Evolutionary conservation across 2,797 vertebrate genomes (phyloP).

Genomic region (Macroramphosus scolopax): DNA sequence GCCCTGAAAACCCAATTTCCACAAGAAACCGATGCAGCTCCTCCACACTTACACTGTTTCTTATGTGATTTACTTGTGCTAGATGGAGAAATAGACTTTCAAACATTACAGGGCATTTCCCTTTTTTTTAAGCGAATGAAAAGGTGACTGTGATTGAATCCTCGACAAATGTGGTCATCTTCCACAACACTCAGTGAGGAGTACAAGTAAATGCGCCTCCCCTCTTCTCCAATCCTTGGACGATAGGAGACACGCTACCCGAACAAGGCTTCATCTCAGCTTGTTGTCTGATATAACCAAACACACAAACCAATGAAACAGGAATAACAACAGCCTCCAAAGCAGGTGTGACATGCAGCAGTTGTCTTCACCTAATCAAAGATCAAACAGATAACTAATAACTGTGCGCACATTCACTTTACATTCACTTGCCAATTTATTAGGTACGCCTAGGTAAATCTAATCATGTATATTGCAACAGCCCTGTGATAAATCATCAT

Average conservation of each 20-base stretch:
- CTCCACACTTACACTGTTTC: conserved; percentile 7
- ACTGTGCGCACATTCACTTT: too few species aligned
- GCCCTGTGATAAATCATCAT: too few species aligned
- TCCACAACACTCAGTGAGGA: conserved; percentile 8
- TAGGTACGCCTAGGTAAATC: too few species aligned
- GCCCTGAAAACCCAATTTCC: conserved; percentile 57
- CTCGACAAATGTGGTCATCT: conserved; percentile 1
- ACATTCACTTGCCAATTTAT: too few species aligned
- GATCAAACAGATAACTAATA: too few species aligned
- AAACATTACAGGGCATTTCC: conserved; percentile 24
- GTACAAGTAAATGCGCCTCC: conserved; percentile 1
- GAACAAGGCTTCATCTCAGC: conserved; percentile 5
- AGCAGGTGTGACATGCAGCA: too few species aligned
- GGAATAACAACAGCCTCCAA: too few species aligned
- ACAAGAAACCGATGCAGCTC: conserved; percentile 21
- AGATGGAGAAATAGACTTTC: conserved; percentile 34
- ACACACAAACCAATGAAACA: conserved; percentile 43
- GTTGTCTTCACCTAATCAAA: too few species aligned
- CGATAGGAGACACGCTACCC: conserved; percentile 3
- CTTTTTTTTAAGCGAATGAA: conserved; percentile 43
- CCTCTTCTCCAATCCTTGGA: not conserved
- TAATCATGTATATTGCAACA: too few species aligned
- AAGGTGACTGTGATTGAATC: conserved; percentile 26
- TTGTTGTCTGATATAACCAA: conserved; percentile 27
- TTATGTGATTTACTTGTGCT: conserved; percentile 31